A percentile compares a stretch with the other conserved stretches of the same genome.
These are phyloP conservation scores for Drosophila acutilabella DNA, from an alignment of 2,888 invertebrate species.

Conservation along the genomic window DNA sequence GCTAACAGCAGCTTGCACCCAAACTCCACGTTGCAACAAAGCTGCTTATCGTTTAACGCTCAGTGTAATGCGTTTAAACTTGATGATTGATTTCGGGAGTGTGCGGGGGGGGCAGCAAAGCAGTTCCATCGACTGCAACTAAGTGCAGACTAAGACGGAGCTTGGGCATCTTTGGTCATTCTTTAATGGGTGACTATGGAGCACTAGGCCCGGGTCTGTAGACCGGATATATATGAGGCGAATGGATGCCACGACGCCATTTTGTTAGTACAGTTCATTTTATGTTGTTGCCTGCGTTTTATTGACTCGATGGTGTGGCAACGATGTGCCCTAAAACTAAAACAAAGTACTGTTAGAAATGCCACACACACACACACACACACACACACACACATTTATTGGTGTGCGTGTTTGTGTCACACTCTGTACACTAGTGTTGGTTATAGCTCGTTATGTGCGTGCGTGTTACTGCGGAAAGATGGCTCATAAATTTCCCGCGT, in stretches of 20 bases:
- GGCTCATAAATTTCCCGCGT: constrained; percentile 77
- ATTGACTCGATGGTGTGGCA: constrained; percentile 67
- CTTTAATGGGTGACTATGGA: constrained; percentile 47
- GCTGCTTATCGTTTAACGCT: constrained; percentile 78
- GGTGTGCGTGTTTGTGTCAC: constrained; percentile 14
- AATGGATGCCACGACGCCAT: constrained; percentile 54
- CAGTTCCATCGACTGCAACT: constrained; percentile 62
- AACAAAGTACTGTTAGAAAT: constrained; percentile 76
- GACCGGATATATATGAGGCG: constrained; percentile 28
- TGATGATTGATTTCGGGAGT: constrained; percentile 68
- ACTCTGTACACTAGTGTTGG: constrained; percentile 56
- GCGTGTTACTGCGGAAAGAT: constrained; percentile 79
- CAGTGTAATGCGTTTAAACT: constrained; percentile 77
- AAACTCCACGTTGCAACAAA: constrained; percentile 63
- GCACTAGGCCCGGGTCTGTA: constrained; percentile 19
- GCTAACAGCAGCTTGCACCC: constrained; percentile 38
- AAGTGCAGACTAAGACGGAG: constrained; percentile 55
- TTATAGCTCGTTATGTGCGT: constrained; percentile 76
- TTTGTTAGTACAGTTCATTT: constrained; percentile 59
- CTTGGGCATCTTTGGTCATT: constrained; percentile 56
- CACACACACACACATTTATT: too few relatives aligned
- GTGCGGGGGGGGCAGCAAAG: neutral
- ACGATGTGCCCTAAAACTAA: constrained; percentile 73
- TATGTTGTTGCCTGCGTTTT: constrained; percentile 79
- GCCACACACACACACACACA: constrained; percentile 9